These are phyloP conservation scores for Embiotoca jacksoni DNA, from an alignment of 2,113 vertebrate species.

Conservation along the genomic window DNA sequence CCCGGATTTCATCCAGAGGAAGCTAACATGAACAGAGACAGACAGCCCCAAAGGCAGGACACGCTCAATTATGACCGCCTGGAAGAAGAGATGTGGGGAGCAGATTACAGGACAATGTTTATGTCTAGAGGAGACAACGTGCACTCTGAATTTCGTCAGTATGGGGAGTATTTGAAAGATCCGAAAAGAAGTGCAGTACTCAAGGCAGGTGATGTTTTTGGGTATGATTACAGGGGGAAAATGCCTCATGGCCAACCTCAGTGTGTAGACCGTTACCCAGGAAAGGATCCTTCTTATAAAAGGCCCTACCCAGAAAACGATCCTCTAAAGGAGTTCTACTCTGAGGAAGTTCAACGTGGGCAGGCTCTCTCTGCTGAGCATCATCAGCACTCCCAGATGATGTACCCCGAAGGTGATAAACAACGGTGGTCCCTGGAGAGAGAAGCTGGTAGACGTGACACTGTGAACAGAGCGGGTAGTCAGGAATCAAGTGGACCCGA, in stretches of 20 bases:
- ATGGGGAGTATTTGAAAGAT: slow-evolving; percentile 30
- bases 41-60: slow-evolving; percentile 9
- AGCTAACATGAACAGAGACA: slow-evolving; percentile 8
- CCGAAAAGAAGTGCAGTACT: slow-evolving; percentile 12
- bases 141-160: slow-evolving; percentile 38
- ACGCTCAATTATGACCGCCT: neutral
- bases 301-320: slow-evolving; percentile 51
- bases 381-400: neutral
- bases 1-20: slow-evolving; percentile 18
- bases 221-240: slow-evolving; percentile 30
- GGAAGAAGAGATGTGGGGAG: neutral
- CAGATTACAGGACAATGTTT: slow-evolving; percentile 18
- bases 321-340: slow-evolving; percentile 61
- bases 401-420: slow-evolving; percentile 24
- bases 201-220: neutral
- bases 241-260: slow-evolving; percentile 3
- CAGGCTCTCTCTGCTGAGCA: slow-evolving; percentile 8
- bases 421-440: slow-evolving; percentile 41
- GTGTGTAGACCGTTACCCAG: slow-evolving; percentile 27
- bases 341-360: slow-evolving; percentile 50
- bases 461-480: slow-evolving; percentile 30
- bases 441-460: slow-evolving; percentile 17
- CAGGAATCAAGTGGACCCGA: slow-evolving; percentile 54
- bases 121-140: neutral
- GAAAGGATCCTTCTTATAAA: slow-evolving; percentile 32